These are phyloP conservation scores for Tichodroma muraria DNA, from an alignment of 2,113 vertebrate species.

Conservation along the genomic window DNA sequence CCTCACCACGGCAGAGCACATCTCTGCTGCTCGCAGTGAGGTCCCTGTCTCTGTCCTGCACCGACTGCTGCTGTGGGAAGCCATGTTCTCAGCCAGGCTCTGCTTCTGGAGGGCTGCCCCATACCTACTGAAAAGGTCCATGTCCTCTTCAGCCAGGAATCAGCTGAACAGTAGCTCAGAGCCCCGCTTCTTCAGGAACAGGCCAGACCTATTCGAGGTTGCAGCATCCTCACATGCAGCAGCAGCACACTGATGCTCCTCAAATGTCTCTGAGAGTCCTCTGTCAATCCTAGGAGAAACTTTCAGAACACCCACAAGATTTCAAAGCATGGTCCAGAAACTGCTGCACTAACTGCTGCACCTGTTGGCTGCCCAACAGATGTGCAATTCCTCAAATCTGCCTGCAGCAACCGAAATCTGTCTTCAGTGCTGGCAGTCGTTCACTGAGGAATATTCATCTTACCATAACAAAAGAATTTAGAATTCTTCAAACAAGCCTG, in stretches of 20 bases:
- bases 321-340: neutral
- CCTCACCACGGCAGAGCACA: fast-evolving
- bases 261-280: neutral
- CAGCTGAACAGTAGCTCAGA: neutral
- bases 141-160: fast-evolving
- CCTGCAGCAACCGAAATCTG: neutral
- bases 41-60: neutral
- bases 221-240: neutral
- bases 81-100: neutral
- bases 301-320: neutral
- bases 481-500: neutral
- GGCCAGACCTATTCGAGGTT: fast-evolving
- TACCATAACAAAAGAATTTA: neutral
- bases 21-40: fast-evolving
- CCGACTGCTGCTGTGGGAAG: neutral
- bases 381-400: neutral
- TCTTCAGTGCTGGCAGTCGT: fast-evolving
- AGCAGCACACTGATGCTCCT: neutral
- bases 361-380: neutral
- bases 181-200: neutral
- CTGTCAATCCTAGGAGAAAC: neutral
- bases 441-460: neutral
- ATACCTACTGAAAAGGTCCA: fast-evolving
- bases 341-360: neutral
- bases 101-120: neutral